phyloP scores from a whole-genome alignment of 2,888 invertebrate species.

The Agrochola macilenta region DNA sequence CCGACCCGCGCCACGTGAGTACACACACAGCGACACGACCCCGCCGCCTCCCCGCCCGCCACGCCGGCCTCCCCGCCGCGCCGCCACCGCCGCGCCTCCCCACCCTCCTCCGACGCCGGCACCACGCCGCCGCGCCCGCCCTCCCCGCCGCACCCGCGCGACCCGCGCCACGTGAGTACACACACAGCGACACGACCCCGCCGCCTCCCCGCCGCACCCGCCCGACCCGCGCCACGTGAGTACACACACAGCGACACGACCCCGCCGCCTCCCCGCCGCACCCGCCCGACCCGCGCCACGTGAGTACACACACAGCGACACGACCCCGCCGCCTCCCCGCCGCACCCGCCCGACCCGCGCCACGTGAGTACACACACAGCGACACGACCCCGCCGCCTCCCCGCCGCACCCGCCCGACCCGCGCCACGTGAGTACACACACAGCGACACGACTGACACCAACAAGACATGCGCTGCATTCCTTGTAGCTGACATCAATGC shows the following conservation, averaged over 20 bases:
- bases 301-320: no score
- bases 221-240: conserved; percentile 41
- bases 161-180: conserved; percentile 37
- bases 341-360: no score
- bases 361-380: no score
- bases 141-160: conserved; percentile 44
- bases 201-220: conserved; percentile 38
- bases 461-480: no score
- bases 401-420: conserved; percentile 12
- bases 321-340: no score
- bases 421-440: conserved; percentile 18
- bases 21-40: no score
- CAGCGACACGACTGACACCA: neutral
- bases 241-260: neutral
- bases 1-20: conserved; percentile 42
- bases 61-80: conserved; percentile 31
- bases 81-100: conserved; percentile 35
- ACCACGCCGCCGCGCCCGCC: conserved; percentile 58
- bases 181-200: no score
- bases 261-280: neutral
- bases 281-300: conserved; percentile 1
- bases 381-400: no score
- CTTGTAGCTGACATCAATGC: no score
- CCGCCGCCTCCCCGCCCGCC: conserved; percentile 12
- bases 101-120: neutral